Conservation (phyloP, 2,113 vertebrate genomes). For the Cyanocitta stelleri region DNA sequence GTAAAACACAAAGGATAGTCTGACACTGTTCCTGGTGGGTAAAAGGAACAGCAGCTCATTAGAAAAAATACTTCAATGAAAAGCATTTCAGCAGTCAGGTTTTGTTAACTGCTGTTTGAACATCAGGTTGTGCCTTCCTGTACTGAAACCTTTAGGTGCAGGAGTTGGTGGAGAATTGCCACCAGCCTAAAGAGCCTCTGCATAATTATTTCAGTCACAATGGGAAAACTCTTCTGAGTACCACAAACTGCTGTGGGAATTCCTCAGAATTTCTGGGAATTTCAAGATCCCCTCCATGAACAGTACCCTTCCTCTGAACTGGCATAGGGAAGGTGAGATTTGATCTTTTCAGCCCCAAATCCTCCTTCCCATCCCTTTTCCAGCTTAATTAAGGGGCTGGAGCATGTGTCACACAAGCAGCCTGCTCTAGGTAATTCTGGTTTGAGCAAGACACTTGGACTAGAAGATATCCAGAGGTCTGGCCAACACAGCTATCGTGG, state of each 20-base stretch:
- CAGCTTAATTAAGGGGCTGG: background rate
- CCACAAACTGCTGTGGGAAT: background rate
- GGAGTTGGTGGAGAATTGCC: background rate
- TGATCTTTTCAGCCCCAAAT: background rate
- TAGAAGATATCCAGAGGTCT: background rate
- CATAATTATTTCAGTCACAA: background rate
- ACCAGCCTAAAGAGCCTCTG: background rate
- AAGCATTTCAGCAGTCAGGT: background rate
- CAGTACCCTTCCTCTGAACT: background rate
- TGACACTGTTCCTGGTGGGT: constrained; percentile 81
- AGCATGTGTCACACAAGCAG: background rate
- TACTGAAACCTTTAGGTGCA: background rate
- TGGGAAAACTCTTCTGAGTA: background rate
- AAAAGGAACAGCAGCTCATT: constrained; percentile 9
- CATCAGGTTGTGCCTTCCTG: background rate
- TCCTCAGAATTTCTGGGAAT: background rate
- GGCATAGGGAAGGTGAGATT: background rate
- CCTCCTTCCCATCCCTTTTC: background rate
- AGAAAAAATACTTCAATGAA: background rate
- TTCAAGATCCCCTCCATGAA: background rate
- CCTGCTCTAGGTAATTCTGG: background rate
- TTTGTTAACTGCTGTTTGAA: background rate
- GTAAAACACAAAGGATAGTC: constrained; percentile 87
- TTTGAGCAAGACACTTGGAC: background rate
- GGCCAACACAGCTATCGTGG: background rate